These are phyloP conservation scores for Emys orbicularis DNA, from an alignment of 2,797 vertebrate genomes.

Conservation along the genomic window DNA sequence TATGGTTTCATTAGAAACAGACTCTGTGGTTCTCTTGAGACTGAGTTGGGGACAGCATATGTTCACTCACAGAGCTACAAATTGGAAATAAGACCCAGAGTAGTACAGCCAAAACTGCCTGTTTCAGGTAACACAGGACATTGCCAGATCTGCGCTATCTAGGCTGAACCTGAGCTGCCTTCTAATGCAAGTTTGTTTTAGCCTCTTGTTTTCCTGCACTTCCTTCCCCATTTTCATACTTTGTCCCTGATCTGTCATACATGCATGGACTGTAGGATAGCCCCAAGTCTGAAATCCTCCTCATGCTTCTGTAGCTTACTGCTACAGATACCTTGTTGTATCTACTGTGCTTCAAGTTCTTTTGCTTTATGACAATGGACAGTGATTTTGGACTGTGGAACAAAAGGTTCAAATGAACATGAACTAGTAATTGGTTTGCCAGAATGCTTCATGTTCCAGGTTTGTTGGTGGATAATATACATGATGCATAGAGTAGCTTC, in stretches of 20 bases:
- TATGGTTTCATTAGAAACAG: slow-evolving; percentile 65
- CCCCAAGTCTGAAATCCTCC: background rate
- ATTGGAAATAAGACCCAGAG: background rate
- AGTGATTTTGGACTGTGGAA: no score
- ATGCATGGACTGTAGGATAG: background rate
- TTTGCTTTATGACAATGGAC: background rate
- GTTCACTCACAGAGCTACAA: background rate
- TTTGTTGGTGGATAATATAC: background rate
- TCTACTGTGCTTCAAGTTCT: background rate
- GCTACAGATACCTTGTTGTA: background rate
- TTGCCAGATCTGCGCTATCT: background rate
- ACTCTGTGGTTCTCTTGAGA: slow-evolving; percentile 24
- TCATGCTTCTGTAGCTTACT: background rate
- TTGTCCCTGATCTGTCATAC: background rate
- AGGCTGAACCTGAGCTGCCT: background rate
- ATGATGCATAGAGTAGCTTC: background rate
- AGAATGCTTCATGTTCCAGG: background rate
- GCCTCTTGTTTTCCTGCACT: background rate
- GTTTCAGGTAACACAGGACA: background rate
- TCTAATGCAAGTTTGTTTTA: background rate
- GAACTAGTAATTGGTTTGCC: background rate
- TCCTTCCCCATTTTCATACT: background rate
- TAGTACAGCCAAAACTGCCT: background rate
- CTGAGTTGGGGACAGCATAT: background rate
- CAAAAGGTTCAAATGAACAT: background rate